Conservation (phyloP, 2,888 invertebrate genomes). For the Exephanes ischioxanthus region DNA sequence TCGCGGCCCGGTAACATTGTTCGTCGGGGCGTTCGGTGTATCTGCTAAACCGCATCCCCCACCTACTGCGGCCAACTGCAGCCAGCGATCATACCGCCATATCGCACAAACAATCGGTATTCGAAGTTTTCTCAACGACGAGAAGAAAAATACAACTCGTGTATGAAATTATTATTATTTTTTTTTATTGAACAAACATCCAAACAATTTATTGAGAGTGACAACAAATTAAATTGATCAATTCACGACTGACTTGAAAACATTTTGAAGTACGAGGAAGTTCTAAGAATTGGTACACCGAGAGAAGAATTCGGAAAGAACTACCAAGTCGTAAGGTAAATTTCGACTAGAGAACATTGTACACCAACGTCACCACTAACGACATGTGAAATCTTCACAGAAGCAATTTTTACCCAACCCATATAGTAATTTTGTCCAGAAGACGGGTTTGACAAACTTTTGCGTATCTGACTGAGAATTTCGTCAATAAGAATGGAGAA, state of each 20-base stretch:
- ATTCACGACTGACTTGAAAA: neutral
- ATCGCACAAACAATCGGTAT: neutral
- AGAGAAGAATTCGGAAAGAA: neutral
- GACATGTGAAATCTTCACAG: too few relatives aligned
- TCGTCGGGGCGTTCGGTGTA: conserved; percentile 67
- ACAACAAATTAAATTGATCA: neutral
- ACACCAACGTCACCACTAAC: too few relatives aligned
- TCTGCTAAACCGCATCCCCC: conserved; percentile 69
- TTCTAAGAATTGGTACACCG: neutral
- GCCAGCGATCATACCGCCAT: conserved; percentile 5
- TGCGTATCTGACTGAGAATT: too few relatives aligned
- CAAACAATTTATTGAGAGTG: neutral
- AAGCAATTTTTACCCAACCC: too few relatives aligned
- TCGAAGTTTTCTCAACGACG: neutral
- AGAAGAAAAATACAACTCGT: neutral
- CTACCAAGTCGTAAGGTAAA: neutral
- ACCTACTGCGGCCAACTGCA: conserved; percentile 59
- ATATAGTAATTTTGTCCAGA: too few relatives aligned
- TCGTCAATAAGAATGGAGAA: too few relatives aligned
- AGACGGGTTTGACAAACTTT: too few relatives aligned
- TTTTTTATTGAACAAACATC: neutral
- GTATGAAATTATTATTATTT: neutral
- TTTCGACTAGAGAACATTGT: too few relatives aligned
- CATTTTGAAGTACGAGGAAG: neutral
- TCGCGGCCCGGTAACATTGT: conserved; percentile 71